Percentiles rank a stretch among this genome's conserved stretches.
Evolutionary conservation across 2,113 vertebrate species (phyloP).

Genomic region (Eclectus roratus): DNA sequence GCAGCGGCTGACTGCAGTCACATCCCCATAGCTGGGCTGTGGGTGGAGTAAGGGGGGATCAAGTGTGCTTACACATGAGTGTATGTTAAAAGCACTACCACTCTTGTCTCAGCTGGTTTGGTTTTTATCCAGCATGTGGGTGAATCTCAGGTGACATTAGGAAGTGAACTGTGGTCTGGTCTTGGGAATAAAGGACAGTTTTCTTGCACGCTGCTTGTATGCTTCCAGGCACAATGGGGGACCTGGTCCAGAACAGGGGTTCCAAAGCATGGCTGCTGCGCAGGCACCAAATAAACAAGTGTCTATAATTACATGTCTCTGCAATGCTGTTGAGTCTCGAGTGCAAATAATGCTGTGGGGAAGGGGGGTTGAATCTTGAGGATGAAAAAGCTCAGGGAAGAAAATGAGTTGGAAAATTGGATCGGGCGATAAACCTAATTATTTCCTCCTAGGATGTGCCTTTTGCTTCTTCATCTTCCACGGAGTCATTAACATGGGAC

Average conservation of each 20-base stretch:
- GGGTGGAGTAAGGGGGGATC: background rate
- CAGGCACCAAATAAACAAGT: background rate
- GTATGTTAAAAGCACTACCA: background rate
- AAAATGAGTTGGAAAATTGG: background rate
- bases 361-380: background rate
- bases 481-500: background rate
- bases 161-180: background rate
- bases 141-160: background rate
- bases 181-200: background rate
- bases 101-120: background rate
- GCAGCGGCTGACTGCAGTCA: background rate
- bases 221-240: background rate
- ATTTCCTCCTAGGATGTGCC: background rate
- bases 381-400: background rate
- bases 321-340: background rate
- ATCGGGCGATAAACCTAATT: background rate
- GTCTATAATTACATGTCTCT: background rate
- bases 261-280: background rate
- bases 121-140: background rate
- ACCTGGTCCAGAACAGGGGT: background rate
- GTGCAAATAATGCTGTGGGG: background rate
- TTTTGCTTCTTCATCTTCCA: background rate
- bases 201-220: background rate
- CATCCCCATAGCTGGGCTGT: background rate
- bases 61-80: rapidly evolving